Evolutionary conservation across 2,797 vertebrate genomes (phyloP), one percentile per base, ranked within the genome.

Genomic region (Notamacropus eugenii): DNA sequence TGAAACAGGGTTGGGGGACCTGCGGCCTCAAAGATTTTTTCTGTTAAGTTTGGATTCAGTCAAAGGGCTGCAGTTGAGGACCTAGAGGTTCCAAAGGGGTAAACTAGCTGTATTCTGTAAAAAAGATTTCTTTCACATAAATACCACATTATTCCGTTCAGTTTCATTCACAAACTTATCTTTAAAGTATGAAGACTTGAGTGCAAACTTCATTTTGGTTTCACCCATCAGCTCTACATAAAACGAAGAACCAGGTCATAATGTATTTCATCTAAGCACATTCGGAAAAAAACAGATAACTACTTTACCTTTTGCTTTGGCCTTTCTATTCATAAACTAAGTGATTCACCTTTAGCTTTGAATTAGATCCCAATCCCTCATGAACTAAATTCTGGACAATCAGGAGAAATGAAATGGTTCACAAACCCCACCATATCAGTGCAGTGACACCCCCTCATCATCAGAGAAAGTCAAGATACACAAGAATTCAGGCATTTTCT

Each of bases 191-290:
- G 74, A 46, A 27, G 74, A 87, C 40, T 87, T 87, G 40, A 46
- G 22, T 27, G 10, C 40, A 82, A 82, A 87, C 40, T 87, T 40
- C 19, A 50, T 87, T 87, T 50, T 87, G 40, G 40, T 87, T 58
- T 92, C 9, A 62, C 11, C 24, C 19, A 54, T 56, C 58, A 93
- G 59, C n/a, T 90, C 34, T n/a, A 93, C 57, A 95, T 57, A 95
- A 95, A 95, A 50, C 12, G 9, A 46, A 82, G n/a, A 46, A 27
- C 40, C 24, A 87, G 74, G 12, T 27, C 22, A 87, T 24, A 74
- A 40, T 22, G 8, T 11, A 50, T 50, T 87, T 87, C 10, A 40
- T 87, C 24, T 50, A 87, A 87, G 24, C 10, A 87, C 22, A 87
- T 27, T 50, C 50, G 10, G 40, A 11, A 19, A 9, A 34, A 82